Percentiles rank a stretch among this genome's conserved stretches.
These are phyloP conservation scores for Tromatobia lineatoria DNA, from an alignment of 2,888 invertebrate genomes.

Conservation along the genomic window DNA sequence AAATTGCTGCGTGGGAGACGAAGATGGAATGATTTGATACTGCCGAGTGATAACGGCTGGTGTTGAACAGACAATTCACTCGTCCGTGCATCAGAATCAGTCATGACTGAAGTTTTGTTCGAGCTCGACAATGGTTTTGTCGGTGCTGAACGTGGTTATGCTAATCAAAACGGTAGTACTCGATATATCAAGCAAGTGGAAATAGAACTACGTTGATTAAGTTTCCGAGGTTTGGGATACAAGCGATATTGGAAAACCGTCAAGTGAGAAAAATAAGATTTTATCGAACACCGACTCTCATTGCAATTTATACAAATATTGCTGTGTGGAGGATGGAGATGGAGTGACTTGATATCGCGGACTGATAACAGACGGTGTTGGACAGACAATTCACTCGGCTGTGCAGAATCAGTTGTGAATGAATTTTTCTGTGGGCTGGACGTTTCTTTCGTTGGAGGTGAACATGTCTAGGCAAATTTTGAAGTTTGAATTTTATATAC, in stretches of 20 bases:
- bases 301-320: no score
- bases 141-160: neutral
- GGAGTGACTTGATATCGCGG: neutral
- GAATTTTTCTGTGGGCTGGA: no score
- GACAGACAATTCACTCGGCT: no score
- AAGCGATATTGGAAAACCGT: no score
- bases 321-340: no score
- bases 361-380: neutral
- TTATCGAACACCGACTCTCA: no score
- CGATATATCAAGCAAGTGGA: neutral
- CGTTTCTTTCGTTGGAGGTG: no score
- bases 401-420: no score
- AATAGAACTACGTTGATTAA: neutral
- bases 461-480: no score
- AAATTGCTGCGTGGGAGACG: neutral
- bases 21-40: neutral
- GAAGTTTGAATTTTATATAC: no score
- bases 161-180: neutral
- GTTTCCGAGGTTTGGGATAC: neutral
- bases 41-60: slow-evolving; percentile 31
- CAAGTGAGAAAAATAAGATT: no score
- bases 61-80: slow-evolving; percentile 30
- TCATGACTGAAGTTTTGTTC: slow-evolving; percentile 16
- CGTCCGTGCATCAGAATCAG: neutral
- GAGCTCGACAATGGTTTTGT: neutral